Evolutionary conservation across 2,797 vertebrate genomes (phyloP), one percentile per base, ranked within the genome.

Genomic region (Silurus aristotelis): DNA sequence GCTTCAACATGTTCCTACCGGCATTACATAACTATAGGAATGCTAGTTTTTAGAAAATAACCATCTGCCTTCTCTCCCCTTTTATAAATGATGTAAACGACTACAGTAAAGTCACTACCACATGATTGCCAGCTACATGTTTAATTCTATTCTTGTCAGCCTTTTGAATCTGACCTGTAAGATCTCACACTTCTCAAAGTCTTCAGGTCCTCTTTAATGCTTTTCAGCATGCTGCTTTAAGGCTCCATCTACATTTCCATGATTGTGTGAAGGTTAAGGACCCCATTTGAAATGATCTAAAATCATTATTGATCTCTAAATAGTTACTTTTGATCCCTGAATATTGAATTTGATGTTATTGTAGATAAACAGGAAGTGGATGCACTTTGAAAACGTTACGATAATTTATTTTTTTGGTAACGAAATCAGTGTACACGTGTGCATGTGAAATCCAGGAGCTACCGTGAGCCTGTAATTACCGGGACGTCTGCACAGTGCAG

Each of bases 391-490:
- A 58, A 71, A 58, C 10, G 31, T 63, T 83, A 68, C 31, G 43
- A 46, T 77, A 60, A 4, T 15, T 12, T 27, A 52, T 27, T 19
- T 19, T 38, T 31, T 56, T 8, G 8, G 60, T 55, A 75, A 83
- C 81, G 25, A n/a, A 10, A 3, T 75, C 77, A 87, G 64, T 86
- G 86, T 75, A 58, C 64, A 87, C 20, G 82, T 83, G 80, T 87
- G 52, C 76, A 52, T 85, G 73, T 83, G 82, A 87, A 89, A 89
- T 89, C 73, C 87, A 88, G 73, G 82, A 79, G 75, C 72, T 67
- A 71, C 70, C 3, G 43, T 84, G 87, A 87, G 85, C 85, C 90
- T 92, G 68, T 91, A 88, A 93, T 94, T 91, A 91, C 88, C 80
- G 87, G 82, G 80, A 85, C 86, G 83, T 84, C 81, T 89, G 80